phyloP scores from a whole-genome alignment of 2,113 vertebrate species.

The Tachuris rubrigastra region DNA sequence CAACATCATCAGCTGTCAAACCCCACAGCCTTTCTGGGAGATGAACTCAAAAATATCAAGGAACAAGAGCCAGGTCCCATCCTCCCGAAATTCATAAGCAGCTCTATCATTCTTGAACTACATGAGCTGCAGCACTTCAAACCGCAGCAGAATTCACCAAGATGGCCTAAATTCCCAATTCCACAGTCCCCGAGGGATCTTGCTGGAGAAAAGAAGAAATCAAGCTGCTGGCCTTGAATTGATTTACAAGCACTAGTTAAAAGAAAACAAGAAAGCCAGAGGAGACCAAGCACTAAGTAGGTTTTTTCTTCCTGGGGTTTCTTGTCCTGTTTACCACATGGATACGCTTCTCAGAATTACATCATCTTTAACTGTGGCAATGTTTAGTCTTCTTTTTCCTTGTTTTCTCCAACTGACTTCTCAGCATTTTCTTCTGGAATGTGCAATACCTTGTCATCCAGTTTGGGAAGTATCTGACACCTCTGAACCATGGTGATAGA shows the following conservation, averaged over 20 bases:
- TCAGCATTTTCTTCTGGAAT: not conserved
- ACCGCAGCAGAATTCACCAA: not conserved
- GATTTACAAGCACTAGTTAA: not conserved
- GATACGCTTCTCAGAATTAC: not conserved
- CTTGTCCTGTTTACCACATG: not conserved
- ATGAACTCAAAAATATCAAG: conserved; percentile 4
- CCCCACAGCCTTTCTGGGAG: not conserved
- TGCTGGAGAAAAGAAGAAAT: not conserved
- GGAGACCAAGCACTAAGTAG: not conserved
- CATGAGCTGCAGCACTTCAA: not conserved
- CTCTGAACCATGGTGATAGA: not conserved
- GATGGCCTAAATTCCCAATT: not conserved
- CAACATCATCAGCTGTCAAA: conserved; percentile 55
- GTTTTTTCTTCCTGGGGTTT: not conserved
- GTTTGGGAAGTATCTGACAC: not conserved
- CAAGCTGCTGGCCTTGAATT: not conserved
- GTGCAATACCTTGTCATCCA: not conserved
- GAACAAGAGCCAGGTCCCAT: conserved; percentile 24
- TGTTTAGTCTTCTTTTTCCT: not conserved
- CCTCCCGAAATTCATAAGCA: not conserved
- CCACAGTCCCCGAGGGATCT: not conserved
- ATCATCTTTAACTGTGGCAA: not conserved
- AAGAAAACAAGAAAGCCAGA: not conserved
- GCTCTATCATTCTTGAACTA: not conserved
- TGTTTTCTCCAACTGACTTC: not conserved